Base-by-base conservation (phyloP, 1,140 invertebrate genomes). In the Pseudobourletiella spinata region DNA sequence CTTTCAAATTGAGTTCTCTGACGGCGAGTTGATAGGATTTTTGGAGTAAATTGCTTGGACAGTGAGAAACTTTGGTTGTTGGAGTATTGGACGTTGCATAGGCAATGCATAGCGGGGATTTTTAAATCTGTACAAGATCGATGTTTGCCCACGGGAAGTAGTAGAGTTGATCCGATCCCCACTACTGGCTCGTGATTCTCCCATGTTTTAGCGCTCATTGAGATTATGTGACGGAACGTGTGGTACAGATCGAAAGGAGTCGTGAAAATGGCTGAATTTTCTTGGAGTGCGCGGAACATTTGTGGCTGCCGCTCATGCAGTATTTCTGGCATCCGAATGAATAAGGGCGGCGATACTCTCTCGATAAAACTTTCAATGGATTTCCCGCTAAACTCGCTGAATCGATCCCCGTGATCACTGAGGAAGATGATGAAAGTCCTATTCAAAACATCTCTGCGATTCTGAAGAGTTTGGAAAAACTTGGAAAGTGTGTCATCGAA, bases 321-420 rank as follows among this genome's bases (percentile, higher is more conserved):
- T 71, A 73, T 74, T 57, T 73, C 61, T 3, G 81, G 79, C 4
- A 81, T 64, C 18, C 74, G 71, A 8, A 82, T 54, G 57, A 74
- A 78, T 64, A 81, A 73, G 65, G 80, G 79, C 18, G 81, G 81
- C 18, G 81, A 67, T 8, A 6, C 3, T 26, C 78, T 63, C 67
- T 82, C 80, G 68, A 83, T 80, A 8, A 80, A 65, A 62, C 78
- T 76, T 0, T 81, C 80, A 1, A 80, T 68, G 58, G 75, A 74
- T 0, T 78, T 78, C 52, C 76, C 65, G 3, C 78, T 59, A 57
- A 81, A 76, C 22, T 70, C 62, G 29, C 78, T 78, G 64, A 79
- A 81, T 15, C 81, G 64, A 63, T 79, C 75, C 20, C 81, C 81
- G 66, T 83, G 81, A 62, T 82, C 81, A 63, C 79, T 80, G 67